phyloP scores from a whole-genome alignment of 2,888 invertebrate genomes.

The Chaetoderma sp. region DNA sequence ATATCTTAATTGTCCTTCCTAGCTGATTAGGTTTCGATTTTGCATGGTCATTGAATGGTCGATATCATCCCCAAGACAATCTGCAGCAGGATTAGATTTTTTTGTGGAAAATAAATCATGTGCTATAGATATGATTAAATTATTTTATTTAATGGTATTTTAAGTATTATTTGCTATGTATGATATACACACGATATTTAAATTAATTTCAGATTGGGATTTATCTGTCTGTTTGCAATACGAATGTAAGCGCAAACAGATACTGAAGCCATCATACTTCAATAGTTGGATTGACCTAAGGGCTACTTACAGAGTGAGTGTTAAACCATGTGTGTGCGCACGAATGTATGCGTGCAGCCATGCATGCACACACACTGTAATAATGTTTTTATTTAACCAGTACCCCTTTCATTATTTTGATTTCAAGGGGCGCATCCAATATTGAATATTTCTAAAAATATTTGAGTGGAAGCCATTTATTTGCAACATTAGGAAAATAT shows the following conservation, averaged over 20 bases:
- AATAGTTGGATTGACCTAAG: constrained; percentile 76
- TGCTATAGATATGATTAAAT: neutral
- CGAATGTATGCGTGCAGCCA: too few species aligned
- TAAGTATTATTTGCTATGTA: neutral
- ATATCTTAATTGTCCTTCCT: too few species aligned
- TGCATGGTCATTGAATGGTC: neutral
- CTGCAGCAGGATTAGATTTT: too few species aligned
- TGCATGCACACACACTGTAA: too few species aligned
- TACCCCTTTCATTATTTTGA: too few species aligned
- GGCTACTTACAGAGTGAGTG: constrained; percentile 71
- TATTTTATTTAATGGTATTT: neutral
- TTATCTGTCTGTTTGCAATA: constrained; percentile 74
- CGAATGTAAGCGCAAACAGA: constrained; percentile 75
- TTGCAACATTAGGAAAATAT: neutral
- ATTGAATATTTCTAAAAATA: too few species aligned
- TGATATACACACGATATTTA: too few species aligned
- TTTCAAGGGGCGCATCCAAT: too few species aligned
- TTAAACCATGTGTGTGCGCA: too few species aligned
- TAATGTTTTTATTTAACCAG: too few species aligned
- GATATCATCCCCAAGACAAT: neutral
- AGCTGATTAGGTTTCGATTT: too few species aligned
- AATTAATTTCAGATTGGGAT: constrained; percentile 76
- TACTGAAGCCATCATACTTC: constrained; percentile 73
- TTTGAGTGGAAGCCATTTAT: too few species aligned
- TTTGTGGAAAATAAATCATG: neutral